Evolutionary conservation across 1,140 invertebrate species (phyloP).

Genomic region (Anastrepha ludens): DNA sequence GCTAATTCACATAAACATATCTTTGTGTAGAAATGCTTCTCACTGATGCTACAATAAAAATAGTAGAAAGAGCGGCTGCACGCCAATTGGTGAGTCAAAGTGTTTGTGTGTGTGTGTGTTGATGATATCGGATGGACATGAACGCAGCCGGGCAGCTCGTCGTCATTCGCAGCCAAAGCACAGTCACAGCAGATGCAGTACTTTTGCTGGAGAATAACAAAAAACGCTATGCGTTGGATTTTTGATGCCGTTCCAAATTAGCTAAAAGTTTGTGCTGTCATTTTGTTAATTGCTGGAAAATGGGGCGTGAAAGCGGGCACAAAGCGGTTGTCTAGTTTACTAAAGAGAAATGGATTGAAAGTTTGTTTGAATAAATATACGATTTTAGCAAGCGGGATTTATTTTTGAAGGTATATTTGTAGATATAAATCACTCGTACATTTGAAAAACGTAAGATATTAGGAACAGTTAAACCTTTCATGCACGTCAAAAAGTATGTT

Average conservation of each 20-base stretch:
- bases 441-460: no score
- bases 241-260: constrained; percentile 58
- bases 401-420: neutral
- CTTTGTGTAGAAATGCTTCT: no score
- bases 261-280: constrained; percentile 53
- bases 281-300: constrained; percentile 57
- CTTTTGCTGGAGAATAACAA: neutral
- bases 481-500: no score
- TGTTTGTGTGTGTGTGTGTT: neutral
- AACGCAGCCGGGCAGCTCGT: constrained; percentile 28
- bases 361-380: neutral
- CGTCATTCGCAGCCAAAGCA: neutral
- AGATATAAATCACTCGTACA: no score
- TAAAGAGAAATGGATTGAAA: neutral
- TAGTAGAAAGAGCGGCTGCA: no score
- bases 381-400: neutral
- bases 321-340: neutral
- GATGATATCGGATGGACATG: neutral
- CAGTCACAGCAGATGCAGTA: neutral
- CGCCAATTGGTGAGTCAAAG: neutral
- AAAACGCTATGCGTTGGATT: neutral
- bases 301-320: constrained; percentile 29
- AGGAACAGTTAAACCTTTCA: no score
- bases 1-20: no score
- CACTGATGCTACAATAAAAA: neutral